Base-by-base conservation (phyloP, 2,797 vertebrate genomes). In the Chaetophractus vellerosus region DNA sequence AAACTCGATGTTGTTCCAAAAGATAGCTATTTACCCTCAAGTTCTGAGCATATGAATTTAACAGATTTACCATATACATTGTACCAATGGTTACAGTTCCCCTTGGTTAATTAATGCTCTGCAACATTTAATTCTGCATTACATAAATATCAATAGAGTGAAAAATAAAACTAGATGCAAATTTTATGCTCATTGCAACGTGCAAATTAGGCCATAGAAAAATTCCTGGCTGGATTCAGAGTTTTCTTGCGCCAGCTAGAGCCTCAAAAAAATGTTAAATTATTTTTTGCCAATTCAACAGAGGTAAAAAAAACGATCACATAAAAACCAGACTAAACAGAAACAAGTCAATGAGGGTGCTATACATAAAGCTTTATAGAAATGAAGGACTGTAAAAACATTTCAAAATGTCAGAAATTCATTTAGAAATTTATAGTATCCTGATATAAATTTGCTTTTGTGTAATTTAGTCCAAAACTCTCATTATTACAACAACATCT, bases 141-240 rank as follows among this genome's bases (percentile, higher is more conserved):
- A 86, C 72, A 93, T 81, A 97, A 97, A 96, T 96, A 95, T 90
- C 83, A 91, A 92, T 48, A 95, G 81, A 93, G 12, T 68, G 61
- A 84, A 96, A 96, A 96, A 93, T 95, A 95, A 97, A 97, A 85
- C 88, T 93, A 93, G 80, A 97, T 97, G 86, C 95, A 98, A 96
- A 96, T 96, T 93, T 95, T 95, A 96, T 91, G 94, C 75, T 98
- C 83, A 95, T 91, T 93, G 93, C 95, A 88, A 95, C 90, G 88
- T 91, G 85, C 96, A 96, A 96, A 97, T 97, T 95, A 96, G 95
- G 92, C 79, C 96, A 96, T n/a, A 90, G 55, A 93, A 90, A 87
- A 91, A 36, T 76, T 94, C 89, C 94, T 97, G 83, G 97, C 96
- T 80, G 26, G 36, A 33, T 96, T 94, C 41, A n/a, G 59, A 96